Evolutionary conservation across 2,888 invertebrate species (phyloP), one percentile per base, ranked within the genome.

Genomic region (Endomychus coccineus): DNA sequence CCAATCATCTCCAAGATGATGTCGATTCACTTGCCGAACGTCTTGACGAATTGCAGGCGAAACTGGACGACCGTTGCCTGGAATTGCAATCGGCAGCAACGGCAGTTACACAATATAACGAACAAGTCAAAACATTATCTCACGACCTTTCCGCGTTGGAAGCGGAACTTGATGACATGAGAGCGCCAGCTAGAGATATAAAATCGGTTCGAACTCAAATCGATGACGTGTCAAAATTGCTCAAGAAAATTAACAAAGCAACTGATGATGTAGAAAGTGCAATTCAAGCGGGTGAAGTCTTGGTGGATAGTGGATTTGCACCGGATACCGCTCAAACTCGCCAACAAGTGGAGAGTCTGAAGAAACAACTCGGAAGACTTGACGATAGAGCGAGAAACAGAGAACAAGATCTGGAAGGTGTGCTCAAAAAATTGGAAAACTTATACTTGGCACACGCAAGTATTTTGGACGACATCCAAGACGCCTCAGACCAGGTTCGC

Each of bases 101-200:
- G 0, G 89, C 89, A 1, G 80, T 89, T 30, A 78, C 86, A 0
- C 84, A 86, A 53, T 91, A 91, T 68, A 87, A 88, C 67, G 89
- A 90, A 44, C 82, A 86, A 67, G 81, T 90, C 9, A 91, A 90
- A 66, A 72, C 66, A 23, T 70, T 92, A 1, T 78, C 79, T 12
- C 74, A 81, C 44, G 84, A 91, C 58, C 66, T 95, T 2, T 74
- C 80, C 0, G 79, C 78, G 35, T 66, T 95, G 34, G 94, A 95
- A 58, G 78, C 78, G 36, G 87, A 91, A 48, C 67, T 95, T 21
- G 89, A 90, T 54, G 69, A 74, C 19, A 84, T 94, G 77, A 82
- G 83, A 55, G 83, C 94, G 0, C 82, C 91, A 0, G 92, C 82
- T 1, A 75, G 95, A 11, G 95, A 95, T 61, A 75, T 91, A 27